Base-by-base conservation (phyloP, 2,113 vertebrate species). In the Oreocharis arfaki region DNA sequence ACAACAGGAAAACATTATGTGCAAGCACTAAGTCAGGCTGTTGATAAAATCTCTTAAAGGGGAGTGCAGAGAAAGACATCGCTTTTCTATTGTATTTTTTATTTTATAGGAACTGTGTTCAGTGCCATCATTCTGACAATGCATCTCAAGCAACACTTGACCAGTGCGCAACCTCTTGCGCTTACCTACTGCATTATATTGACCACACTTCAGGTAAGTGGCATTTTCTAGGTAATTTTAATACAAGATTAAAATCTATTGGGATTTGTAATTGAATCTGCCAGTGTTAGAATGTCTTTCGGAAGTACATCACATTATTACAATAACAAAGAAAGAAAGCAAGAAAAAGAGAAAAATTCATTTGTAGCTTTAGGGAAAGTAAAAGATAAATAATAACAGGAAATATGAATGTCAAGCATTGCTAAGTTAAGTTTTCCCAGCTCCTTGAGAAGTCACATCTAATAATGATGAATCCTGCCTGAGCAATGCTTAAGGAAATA, bases 91-190 rank as follows among this genome's bases (percentile, higher is more conserved):
- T 87, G 37, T 33, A 32, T 55, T 88, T 97, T 96, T 95, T 90
- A 59, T 84, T 84, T 96, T 89, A 74, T 87, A 99, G 99, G 98
- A 98, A 98, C 73, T 99, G 99, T 96, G 94, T 98, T 91, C 97
- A 98, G 68, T 99, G 99, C 90, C 98, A 98, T 93, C 96, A 98
- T 85, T 97, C 98, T 82, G 98, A 98, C 33, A 98, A 99, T 53
- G 91, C 98, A 42, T 97, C 98, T 80, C 98, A 98, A 53, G 95
- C 94, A 76, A 81, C 96, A 77, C 93, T 95, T 56, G 97, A 97
- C 73, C 97, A 95, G 26, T 99, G 98, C 97, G 99, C 98, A 97
- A 94, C 89, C 41, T 98, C 98, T 55, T 99, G 99, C 26, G 22
- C 97, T 80, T 96, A 98, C 46, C 67, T 97, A 92, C 97, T 99